phyloP scores from a whole-genome alignment of 2,888 invertebrate genomes.

The Congeria kusceri region DNA sequence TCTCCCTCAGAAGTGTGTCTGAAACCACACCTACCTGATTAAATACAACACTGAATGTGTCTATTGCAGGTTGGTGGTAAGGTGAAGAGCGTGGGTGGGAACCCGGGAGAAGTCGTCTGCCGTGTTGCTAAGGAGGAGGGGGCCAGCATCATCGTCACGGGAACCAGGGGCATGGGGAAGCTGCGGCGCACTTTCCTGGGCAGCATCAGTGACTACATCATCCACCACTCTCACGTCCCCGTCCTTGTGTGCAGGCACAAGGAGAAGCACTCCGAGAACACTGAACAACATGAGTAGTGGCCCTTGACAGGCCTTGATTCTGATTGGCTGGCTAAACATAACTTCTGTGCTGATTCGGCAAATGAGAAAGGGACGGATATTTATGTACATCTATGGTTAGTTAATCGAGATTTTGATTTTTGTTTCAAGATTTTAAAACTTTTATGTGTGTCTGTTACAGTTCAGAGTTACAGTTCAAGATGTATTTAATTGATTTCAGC shows the following conservation, averaged over 20 bases:
- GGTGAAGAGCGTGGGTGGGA: conserved; percentile 73
- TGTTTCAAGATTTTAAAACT: too few species aligned
- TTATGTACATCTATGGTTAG: too few species aligned
- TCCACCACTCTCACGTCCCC: conserved; percentile 73
- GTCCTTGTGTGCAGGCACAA: conserved; percentile 70
- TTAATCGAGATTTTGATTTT: too few species aligned
- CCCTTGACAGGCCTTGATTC: background rate
- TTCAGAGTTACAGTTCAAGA: too few species aligned
- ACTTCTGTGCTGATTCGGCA: background rate
- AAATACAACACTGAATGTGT: too few species aligned
- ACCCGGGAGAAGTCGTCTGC: conserved; percentile 69
- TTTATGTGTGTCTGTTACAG: too few species aligned
- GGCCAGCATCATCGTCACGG: conserved; percentile 69
- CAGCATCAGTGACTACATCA: conserved; percentile 73
- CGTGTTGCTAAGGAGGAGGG: conserved; percentile 69
- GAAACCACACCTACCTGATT: too few species aligned
- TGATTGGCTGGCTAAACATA: conserved; percentile 34
- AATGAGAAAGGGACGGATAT: too few species aligned
- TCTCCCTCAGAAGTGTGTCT: too few species aligned
- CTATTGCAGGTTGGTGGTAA: conserved; percentile 72
- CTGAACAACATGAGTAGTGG: conserved; percentile 36
- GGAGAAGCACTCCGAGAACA: conserved; percentile 53
- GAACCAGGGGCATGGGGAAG: conserved; percentile 74
- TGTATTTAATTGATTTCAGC: too few species aligned
- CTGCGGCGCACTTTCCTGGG: conserved; percentile 72